phyloP scores from a whole-genome alignment of 1,140 invertebrate genomes.

The Penaeus chinensis region DNA sequence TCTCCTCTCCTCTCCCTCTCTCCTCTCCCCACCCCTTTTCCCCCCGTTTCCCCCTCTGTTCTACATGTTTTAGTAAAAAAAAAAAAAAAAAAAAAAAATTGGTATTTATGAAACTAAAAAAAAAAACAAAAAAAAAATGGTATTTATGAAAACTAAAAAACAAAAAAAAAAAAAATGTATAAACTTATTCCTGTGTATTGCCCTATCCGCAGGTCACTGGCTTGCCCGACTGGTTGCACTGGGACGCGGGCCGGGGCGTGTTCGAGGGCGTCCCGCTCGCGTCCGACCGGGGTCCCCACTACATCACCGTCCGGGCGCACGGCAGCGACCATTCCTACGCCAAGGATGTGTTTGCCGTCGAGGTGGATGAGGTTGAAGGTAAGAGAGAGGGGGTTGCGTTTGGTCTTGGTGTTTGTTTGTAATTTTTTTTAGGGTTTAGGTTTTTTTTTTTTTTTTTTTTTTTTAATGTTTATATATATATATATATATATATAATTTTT shows the following conservation, averaged over 20 bases:
- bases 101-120: no score
- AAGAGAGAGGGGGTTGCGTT: not conserved
- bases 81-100: no score
- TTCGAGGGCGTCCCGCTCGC: constrained; percentile 72
- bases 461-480: no score
- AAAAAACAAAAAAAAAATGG: no score
- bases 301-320: constrained; percentile 70
- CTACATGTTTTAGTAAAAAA: no score
- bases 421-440: not conserved
- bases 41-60: not conserved
- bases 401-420: not conserved
- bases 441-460: no score
- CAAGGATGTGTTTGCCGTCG: constrained; percentile 73
- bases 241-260: not conserved
- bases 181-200: not conserved
- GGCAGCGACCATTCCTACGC: constrained; percentile 67
- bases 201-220: constrained; percentile 30
- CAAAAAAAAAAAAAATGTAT: no score
- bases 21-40: not conserved
- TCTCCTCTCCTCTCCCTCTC: no score
- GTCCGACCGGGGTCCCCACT: constrained; percentile 73
- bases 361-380: constrained; percentile 69
- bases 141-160: no score
- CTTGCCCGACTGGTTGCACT: constrained; percentile 27
- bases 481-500: no score